A percentile compares a stretch with the other conserved stretches of the same genome.
Evolutionary conservation across 2,113 vertebrate species (phyloP).

Genomic region (Rhinogobius similis): DNA sequence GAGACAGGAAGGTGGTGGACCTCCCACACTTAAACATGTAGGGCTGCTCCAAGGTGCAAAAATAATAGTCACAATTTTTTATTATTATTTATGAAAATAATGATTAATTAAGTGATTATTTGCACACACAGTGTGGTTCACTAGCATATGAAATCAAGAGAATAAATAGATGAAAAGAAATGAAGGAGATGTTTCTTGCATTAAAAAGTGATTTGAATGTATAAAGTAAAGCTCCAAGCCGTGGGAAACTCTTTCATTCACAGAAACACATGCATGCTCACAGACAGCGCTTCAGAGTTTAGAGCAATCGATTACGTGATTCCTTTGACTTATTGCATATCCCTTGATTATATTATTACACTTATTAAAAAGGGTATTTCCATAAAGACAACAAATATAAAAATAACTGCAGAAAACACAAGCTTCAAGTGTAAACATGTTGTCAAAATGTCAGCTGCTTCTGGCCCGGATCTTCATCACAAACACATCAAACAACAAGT

Average conservation of each 20-base stretch:
- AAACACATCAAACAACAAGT: constrained; percentile 33
- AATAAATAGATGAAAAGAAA: too few relatives aligned
- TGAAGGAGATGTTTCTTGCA: too few relatives aligned
- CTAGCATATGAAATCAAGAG: too few relatives aligned
- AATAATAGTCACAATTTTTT: too few relatives aligned
- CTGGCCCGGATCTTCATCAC: constrained; percentile 35
- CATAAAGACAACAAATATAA: background rate
- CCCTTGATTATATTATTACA: background rate
- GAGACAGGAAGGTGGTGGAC: too few relatives aligned
- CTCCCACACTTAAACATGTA: too few relatives aligned
- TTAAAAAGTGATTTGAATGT: too few relatives aligned
- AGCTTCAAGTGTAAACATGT: constrained; percentile 18
- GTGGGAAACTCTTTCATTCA: background rate
- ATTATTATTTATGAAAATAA: too few relatives aligned
- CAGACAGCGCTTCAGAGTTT: background rate
- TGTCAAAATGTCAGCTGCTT: constrained; percentile 27
- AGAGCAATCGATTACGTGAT: background rate
- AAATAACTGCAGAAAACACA: background rate
- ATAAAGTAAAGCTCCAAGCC: background rate
- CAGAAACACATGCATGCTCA: background rate
- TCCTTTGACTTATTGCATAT: background rate
- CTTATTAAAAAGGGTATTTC: background rate
- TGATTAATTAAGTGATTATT: too few relatives aligned
- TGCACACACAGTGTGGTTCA: too few relatives aligned
- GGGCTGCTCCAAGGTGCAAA: too few relatives aligned